Evolutionary conservation across 2,888 invertebrate species (phyloP), one percentile per base, ranked within the genome.

Genomic region (Sesia bembeciformis): DNA sequence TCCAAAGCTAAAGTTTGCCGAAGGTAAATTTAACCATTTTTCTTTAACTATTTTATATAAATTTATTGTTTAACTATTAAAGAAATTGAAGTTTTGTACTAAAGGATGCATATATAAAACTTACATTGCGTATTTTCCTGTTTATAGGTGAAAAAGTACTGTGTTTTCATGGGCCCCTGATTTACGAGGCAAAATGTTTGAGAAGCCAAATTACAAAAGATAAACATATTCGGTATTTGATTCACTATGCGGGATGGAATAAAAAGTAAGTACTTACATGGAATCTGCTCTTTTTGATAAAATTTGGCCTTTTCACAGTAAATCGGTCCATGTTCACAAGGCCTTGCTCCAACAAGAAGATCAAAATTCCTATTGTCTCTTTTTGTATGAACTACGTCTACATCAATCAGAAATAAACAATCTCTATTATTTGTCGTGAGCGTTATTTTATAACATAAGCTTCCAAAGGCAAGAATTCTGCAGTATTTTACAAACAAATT

Each of bases 201-300:
- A 97, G 96, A 84, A 92, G 93, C 62, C 93, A 93, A 54, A 90
- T 95, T 61, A 93, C 93, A 3, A 96, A 96, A 78, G 97, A 97
- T 65, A 97, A 97, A 80, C 94, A 94, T 80, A 91, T 96, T 4
- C 94, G 96, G 73, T 98, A 98, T 84, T 94, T 96, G 58, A 97
- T 98, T 62, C 98, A 98, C 82, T 98, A 98, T 80, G 97, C 97
- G 63, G 98, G 98, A 3, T 98, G 98, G 98, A 98, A 97, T 77
- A 98, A 98, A 90, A 98, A 97, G 97, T 98, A 91, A 88, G 91
- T 81, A 54, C 54, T 54, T 7, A 23, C 23, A 23, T 23, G 23
- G 23, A 23, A 23, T 23, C 2, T 23, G 23, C 23, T 23, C 23
- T 23, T 23, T 23, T 23, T 23, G 23, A 23, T 23, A 23, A 23